These are phyloP conservation scores for Hydroisotoma schaefferi DNA, from an alignment of 2,888 invertebrate species.

Conservation along the genomic window DNA sequence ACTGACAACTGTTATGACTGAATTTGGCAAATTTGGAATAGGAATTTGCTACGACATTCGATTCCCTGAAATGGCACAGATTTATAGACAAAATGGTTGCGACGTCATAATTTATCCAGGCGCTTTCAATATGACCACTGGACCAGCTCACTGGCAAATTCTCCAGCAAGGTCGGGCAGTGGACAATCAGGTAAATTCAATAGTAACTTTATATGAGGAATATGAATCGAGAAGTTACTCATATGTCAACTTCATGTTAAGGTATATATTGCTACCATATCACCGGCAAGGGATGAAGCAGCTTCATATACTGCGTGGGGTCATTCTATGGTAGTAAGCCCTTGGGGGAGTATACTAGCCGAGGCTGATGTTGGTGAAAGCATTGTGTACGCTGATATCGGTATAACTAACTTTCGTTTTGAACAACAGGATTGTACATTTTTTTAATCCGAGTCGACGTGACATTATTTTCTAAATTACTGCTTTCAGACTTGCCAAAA, in stretches of 20 bases:
- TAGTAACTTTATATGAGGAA: not conserved
- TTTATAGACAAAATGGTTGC: conserved; percentile 61
- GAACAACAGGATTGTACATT: too few species aligned
- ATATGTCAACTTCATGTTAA: conserved; percentile 26
- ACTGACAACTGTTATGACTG: conserved; percentile 68
- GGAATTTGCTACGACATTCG: conserved; percentile 94
- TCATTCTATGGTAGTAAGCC: conserved; percentile 69
- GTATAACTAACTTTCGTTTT: too few species aligned
- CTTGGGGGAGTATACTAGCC: conserved; percentile 73
- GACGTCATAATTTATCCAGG: conserved; percentile 85
- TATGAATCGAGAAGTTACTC: not conserved
- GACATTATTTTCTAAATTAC: too few species aligned
- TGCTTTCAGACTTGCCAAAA: conserved; percentile 64
- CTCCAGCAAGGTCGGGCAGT: conserved; percentile 74
- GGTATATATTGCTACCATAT: conserved; percentile 75
- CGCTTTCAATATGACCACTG: conserved; percentile 95
- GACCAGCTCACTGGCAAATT: conserved; percentile 88
- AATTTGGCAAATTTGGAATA: conserved; percentile 73
- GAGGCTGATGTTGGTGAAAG: conserved; percentile 68
- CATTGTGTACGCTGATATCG: conserved; percentile 70
- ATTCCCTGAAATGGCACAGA: conserved; percentile 78
- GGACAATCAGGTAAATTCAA: conserved; percentile 68
- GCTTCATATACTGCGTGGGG: conserved; percentile 84
- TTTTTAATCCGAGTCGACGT: too few species aligned
- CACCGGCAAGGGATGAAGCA: conserved; percentile 71